phyloP scores from a whole-genome alignment of 1,140 invertebrate genomes.

The Eubasilissa regina region DNA sequence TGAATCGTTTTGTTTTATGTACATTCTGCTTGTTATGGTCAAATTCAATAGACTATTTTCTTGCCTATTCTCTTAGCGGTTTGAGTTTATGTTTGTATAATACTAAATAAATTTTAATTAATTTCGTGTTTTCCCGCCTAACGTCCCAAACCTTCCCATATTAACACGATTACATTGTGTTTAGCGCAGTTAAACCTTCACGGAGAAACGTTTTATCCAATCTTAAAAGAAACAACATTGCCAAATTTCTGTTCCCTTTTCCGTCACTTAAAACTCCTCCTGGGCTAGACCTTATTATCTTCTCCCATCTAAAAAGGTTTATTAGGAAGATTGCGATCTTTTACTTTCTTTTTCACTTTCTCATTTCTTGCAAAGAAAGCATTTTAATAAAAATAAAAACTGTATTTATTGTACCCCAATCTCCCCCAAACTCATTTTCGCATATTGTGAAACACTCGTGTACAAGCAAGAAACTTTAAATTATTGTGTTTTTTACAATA shows the following conservation, averaged over 20 bases:
- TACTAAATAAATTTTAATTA: not conserved
- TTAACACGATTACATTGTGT: slow-evolving; percentile 28
- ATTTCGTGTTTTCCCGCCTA: not conserved
- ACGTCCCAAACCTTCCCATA: not conserved
- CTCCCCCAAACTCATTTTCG: too few relatives aligned
- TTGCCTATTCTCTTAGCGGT: not conserved
- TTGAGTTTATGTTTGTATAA: not conserved
- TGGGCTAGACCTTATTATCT: slow-evolving; percentile 19
- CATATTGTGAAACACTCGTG: too few relatives aligned
- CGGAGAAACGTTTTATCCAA: slow-evolving; percentile 12
- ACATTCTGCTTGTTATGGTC: not conserved
- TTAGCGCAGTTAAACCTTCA: slow-evolving; percentile 23
- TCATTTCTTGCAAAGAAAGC: not conserved
- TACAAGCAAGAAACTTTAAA: too few relatives aligned
- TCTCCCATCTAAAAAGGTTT: slow-evolving; percentile 21
- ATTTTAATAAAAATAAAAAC: not conserved
- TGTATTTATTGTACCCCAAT: too few relatives aligned
- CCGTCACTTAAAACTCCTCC: slow-evolving; percentile 17
- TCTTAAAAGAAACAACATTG: not conserved
- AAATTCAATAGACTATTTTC: not conserved
- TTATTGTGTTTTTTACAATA: too few relatives aligned
- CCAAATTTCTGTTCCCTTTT: slow-evolving; percentile 14
- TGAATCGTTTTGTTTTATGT: too few relatives aligned
- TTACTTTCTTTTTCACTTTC: not conserved
- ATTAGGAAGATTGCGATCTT: slow-evolving; percentile 29